Evolutionary conservation across 2,113 vertebrate genomes (phyloP), one percentile per base, ranked within the genome.

Genomic region (Corythaixoides concolor): DNA sequence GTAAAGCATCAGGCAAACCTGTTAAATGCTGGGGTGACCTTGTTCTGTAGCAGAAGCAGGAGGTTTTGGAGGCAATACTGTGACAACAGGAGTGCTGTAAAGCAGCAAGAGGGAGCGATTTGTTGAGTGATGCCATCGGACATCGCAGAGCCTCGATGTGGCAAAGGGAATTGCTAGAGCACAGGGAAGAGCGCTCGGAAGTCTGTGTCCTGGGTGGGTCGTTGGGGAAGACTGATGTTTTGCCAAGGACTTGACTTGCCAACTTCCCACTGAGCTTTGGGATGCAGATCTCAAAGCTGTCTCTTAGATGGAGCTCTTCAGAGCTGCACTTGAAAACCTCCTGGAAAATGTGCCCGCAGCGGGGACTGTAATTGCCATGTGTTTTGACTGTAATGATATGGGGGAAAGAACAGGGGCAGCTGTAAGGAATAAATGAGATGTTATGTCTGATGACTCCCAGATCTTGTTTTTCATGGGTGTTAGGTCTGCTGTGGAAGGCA

Each of bases 331-430:
- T 90, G 62, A 64, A 43, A 84, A 72, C n/a, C 77, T 70, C 2
- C 0, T 60, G 37, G 85, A 91, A 58, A 88, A 93, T 53, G 59
- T 56, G 22, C 24, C 85, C 2, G 2, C 78, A 33, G 93, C 39
- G 62, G 47, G 58, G 69, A 81, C 78, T 62, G 49, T 95, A 93
- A 93, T 80, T 96, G 85, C 91, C 20, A 9, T 90, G n/a, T 76
- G 16, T 56, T 89, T 78, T 69, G 41, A 37, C 93, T 74, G 43
- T 94, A 93, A 93, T 89, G 47, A 83, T 79, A 85, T 5, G 28
- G 81, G 73, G 45, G 70, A 55, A 39, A 58, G 66, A 88, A 66
- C 45, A 82, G 89, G 88, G 85, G 89, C 85, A 85, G 70, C 88
- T 88, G 43, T 53, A 41, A 73, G 2, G 17, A 85, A 27, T 79